A percentile compares a stretch with the other conserved stretches of the same genome.
These are phyloP conservation scores for Sinocyclocheilus anshuiensis DNA, from an alignment of 2,113 vertebrate genomes.

Conservation along the genomic window DNA sequence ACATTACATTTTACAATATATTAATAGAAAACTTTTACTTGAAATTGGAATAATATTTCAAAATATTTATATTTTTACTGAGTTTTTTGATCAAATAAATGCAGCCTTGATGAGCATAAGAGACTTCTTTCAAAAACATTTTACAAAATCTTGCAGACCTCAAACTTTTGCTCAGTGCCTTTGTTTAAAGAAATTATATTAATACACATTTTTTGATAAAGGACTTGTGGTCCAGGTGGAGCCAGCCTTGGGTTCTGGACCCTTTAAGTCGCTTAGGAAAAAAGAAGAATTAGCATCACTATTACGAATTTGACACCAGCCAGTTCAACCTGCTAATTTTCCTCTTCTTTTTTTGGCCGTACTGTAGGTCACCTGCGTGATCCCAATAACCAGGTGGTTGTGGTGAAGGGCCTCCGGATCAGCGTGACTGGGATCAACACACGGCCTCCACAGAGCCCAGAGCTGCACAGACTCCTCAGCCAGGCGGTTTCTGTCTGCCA, in stretches of 20 bases:
- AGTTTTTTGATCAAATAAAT: no score
- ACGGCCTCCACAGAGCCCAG: conserved; percentile 72
- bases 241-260: not conserved
- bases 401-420: conserved; percentile 94
- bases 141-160: no score
- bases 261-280: not conserved
- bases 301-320: not conserved
- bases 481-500: conserved; percentile 90
- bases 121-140: no score
- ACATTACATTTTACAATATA: no score
- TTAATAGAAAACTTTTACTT: no score
- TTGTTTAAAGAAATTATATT: no score
- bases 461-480: conserved; percentile 80
- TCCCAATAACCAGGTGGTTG: conserved; percentile 94
- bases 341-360: not conserved
- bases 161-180: no score
- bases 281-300: not conserved
- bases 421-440: conserved; percentile 87
- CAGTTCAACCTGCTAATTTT: not conserved
- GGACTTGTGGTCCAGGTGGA: not conserved
- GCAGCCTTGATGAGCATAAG: no score
- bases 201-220: not conserved
- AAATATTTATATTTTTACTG: no score
- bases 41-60: no score
- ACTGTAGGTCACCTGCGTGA: conserved; percentile 88